Base-by-base conservation (phyloP, 30 jellyfish, hydroid and myxozoan genomes). In the Morbakka virulenta region DNA sequence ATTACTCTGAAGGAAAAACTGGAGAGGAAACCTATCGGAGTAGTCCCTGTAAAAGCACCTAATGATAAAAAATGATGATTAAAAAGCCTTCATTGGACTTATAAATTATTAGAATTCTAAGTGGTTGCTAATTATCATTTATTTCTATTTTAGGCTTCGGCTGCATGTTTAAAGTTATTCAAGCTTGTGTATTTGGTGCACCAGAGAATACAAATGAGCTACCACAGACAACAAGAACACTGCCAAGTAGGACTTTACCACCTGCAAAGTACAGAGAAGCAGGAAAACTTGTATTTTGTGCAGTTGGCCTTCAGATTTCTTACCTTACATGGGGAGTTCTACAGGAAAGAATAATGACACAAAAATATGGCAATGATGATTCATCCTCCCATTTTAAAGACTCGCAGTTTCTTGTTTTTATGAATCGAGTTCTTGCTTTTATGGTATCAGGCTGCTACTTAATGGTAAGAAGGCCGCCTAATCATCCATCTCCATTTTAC, bases 311-410 rank as follows among this genome's bases (percentile, higher is more conserved):
- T n/a, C 96, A 91, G 51, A 80, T 76, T 11, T 64, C 96, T 14
- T 94, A 94, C 72, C 84, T 94, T n/a, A 86, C 96, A 0, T 94
- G 99, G 99, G 99, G 99, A 1, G 82, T 94, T 12, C 53, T 94
- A 9, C 99, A 94, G 61, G 99, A 94, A 53, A 86, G 96, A 33
- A 84, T 94, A 9, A 94, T 94, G 97, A 94, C 99, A n/a, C 82
- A 79, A 33, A 82, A 64, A 22, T 94, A 94, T 62, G 97, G 97
- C 20, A 68, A 69, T 26, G 86, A 80, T 41, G 31, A 48, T 0
- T 50, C 71, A 17, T 73, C 92, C 11, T 91, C 63, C 32, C 76
- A 68, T 21, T 94, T 94, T 75, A 77, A 72, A 50, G 90, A 94
- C n/a, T 80, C 96, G 4, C 93, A 94, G 66, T 94, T 94, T 64